phyloP scores from a whole-genome alignment of 2,888 invertebrate genomes.

The Anthrax anthrax region DNA sequence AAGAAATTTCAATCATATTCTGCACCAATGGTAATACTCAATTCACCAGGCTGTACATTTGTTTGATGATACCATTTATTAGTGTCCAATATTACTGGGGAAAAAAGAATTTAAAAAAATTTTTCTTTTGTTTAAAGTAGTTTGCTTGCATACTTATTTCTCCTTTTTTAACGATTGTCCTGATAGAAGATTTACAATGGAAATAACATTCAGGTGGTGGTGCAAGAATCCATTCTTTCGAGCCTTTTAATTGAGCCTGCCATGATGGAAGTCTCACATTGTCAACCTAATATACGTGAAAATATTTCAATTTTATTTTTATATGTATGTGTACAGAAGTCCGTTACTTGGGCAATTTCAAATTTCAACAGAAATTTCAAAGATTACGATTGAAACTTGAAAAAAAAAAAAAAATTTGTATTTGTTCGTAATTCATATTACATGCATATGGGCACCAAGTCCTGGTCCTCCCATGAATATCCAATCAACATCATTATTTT shows the following conservation, averaged over 20 bases:
- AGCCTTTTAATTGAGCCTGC: conserved; percentile 89
- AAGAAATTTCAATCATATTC: conserved; percentile 88
- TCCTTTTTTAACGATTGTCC: conserved; percentile 61
- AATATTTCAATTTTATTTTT: too few relatives aligned
- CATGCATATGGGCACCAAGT: conserved; percentile 90
- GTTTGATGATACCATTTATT: conserved; percentile 96
- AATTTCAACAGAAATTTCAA: too few relatives aligned
- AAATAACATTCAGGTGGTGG: conserved; percentile 89
- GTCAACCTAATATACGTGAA: conserved; percentile 72
- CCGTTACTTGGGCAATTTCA: too few relatives aligned
- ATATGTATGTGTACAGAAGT: too few relatives aligned
- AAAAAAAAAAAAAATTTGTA: too few relatives aligned
- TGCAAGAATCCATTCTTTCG: conserved; percentile 76
- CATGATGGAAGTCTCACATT: conserved; percentile 87
- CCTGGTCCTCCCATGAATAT: conserved; percentile 95
- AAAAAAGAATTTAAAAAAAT: conserved; percentile 17
- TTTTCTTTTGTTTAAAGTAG: neutral
- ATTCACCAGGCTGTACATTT: conserved; percentile 65
- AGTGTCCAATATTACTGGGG: conserved; percentile 80
- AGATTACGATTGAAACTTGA: too few relatives aligned
- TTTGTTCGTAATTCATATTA: conserved; percentile 29
- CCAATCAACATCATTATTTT: conserved; percentile 86
- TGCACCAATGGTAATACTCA: conserved; percentile 92
- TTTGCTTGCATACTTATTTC: conserved; percentile 60
- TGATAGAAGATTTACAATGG: conserved; percentile 39